Evolutionary conservation across 2,797 vertebrate species (phyloP).

Genomic region (Cossypha polioptera): DNA sequence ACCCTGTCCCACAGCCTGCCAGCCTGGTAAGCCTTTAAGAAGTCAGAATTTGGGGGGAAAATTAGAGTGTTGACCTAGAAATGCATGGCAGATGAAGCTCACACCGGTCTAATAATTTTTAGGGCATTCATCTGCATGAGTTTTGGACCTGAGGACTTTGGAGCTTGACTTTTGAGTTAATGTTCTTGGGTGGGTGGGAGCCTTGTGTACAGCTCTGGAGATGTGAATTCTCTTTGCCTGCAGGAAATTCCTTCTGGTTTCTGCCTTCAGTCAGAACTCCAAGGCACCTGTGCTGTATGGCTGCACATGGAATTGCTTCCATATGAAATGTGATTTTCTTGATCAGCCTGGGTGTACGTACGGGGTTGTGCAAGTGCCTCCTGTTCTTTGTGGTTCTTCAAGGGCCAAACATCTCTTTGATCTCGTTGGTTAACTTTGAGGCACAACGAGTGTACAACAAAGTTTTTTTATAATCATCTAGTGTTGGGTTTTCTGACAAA

Average conservation of each 20-base stretch:
- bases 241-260: not conserved
- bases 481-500: not conserved
- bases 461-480: conserved; percentile 6
- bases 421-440: not conserved
- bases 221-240: not conserved
- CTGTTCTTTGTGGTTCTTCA: not conserved
- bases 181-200: not conserved
- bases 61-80: not conserved
- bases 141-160: not conserved
- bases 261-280: not conserved
- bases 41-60: not conserved
- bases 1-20: conserved; percentile 83
- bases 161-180: not conserved
- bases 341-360: fast-evolving
- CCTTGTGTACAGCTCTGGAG: not conserved
- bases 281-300: fast-evolving
- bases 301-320: not conserved
- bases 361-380: not conserved
- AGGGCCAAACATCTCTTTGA: not conserved
- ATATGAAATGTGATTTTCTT: not conserved
- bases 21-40: conserved; percentile 78
- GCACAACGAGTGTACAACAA: not conserved
- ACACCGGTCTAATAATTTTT: not conserved
- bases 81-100: fast-evolving
- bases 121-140: fast-evolving